phyloP scores from a whole-genome alignment of 2,888 invertebrate species.

The Fissipunctia ypsillon region DNA sequence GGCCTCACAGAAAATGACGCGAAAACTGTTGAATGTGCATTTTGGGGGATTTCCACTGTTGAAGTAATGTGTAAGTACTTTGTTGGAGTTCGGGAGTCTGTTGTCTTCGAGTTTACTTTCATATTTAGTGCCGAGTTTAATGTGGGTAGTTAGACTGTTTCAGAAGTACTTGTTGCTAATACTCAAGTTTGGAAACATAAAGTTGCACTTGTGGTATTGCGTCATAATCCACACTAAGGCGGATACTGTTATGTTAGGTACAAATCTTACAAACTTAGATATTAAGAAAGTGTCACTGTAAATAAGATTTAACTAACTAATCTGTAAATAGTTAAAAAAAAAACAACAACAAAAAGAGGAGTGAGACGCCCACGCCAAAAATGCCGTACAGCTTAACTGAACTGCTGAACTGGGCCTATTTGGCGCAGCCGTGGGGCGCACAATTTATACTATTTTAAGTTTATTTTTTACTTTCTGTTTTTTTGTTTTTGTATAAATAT shows the following conservation, averaged over 20 bases:
- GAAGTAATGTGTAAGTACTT: constrained; percentile 57
- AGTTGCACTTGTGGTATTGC: background rate
- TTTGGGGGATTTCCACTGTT: constrained; percentile 67
- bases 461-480: no score
- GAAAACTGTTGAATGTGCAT: constrained; percentile 76
- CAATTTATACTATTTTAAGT: no score
- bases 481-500: no score
- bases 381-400: no score
- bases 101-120: constrained; percentile 50
- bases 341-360: background rate
- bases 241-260: background rate
- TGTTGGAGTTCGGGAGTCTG: constrained; percentile 39
- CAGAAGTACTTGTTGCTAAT: constrained; percentile 20
- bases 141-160: constrained; percentile 10
- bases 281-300: no score
- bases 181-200: background rate
- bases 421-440: no score
- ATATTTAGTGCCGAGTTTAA: constrained; percentile 42
- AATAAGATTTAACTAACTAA: background rate
- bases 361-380: no score
- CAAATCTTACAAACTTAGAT: background rate
- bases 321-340: background rate
- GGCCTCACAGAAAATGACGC: constrained; percentile 71
- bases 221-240: background rate
- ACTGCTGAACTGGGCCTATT: no score